Evolutionary conservation across 2,113 vertebrate genomes (phyloP).

Genomic region (Dissostichus mawsoni): DNA sequence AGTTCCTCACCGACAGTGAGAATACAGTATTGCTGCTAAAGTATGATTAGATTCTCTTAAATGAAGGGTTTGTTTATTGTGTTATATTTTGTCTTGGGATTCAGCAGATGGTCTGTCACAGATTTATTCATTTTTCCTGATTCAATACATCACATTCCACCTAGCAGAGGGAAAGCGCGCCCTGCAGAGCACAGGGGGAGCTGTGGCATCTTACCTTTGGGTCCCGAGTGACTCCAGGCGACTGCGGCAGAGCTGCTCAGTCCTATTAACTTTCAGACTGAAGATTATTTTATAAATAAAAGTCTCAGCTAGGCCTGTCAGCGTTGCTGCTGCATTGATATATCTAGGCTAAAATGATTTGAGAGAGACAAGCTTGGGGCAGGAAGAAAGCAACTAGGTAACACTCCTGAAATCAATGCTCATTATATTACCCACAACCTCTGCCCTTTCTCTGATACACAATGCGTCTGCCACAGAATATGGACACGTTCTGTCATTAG

Average conservation of each 20-base stretch:
- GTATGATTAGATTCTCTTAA: not conserved
- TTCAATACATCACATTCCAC: slow-evolving; percentile 3
- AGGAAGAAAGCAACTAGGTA: slow-evolving; percentile 63
- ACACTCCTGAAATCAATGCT: slow-evolving; percentile 58
- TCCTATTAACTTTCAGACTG: slow-evolving; percentile 57
- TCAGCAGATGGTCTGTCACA: slow-evolving; percentile 31
- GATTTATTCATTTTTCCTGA: not conserved
- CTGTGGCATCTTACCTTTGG: slow-evolving; percentile 56
- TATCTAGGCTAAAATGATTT: slow-evolving; percentile 61
- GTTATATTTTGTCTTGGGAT: slow-evolving; percentile 5
- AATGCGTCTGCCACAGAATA: slow-evolving; percentile 28
- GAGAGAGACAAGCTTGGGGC: slow-evolving; percentile 61
- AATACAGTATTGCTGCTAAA: not conserved
- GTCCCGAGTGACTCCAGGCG: slow-evolving; percentile 47
- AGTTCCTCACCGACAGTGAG: not conserved
- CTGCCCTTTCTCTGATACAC: slow-evolving; percentile 23
- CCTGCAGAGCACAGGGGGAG: slow-evolving; percentile 31
- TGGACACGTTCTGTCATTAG: slow-evolving; percentile 49
- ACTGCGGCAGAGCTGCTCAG: slow-evolving; percentile 48
- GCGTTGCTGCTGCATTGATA: slow-evolving; percentile 54
- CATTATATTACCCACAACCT: slow-evolving; percentile 53
- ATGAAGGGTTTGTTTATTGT: slow-evolving; percentile 10
- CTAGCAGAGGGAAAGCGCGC: slow-evolving; percentile 4
- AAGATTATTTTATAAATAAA: slow-evolving; percentile 71
- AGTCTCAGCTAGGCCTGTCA: slow-evolving; percentile 66